Evolutionary conservation across 2,888 invertebrate species (phyloP), one percentile per base, ranked within the genome.

Genomic region (Athalia cordata): DNA sequence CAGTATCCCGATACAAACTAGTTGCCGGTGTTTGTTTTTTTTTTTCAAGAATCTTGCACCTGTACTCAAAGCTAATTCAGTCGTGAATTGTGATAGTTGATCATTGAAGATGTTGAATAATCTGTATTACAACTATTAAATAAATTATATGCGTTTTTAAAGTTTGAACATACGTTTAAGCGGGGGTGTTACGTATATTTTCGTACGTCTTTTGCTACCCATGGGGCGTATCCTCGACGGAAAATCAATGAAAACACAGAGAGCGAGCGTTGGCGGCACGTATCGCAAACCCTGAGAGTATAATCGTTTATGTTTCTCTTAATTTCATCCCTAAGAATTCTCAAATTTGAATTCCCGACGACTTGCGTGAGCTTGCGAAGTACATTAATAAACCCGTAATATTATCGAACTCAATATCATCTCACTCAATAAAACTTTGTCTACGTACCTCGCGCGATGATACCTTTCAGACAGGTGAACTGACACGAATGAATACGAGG

Each of bases 211-310:
- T 29, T 29, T 29, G 29, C 29, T 29, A 29, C 29, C 29, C 68
- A 68, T 68, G 81, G 80, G 81, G 82, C 77, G 79, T 81, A 81
- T 82, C 82, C 81, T 81, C 79, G 76, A 76, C 78, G 82, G 82
- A 83, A 84, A 84, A 84, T 84, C 84, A 82, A 84, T 84, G 83
- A 81, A 83, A 84, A 83, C 81, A 81, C 81, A 80, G 80, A 75
- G 78, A 29, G 29, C 29, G 77, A 79, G 79, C 55, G 72, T 70
- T 62, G 70, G 62, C 72, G 47, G 68, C 68, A 72, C 72, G 50
- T 43, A 72, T 70, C 57, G 72, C 45, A 47, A 9, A 13, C 59
- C 59, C 59, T 47, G 59, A 11, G 59, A 67, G 7, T n/a, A n/a
- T 11, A 55, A 43, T 45, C 11, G 43, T 45, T 29, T 11, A n/a